Conservation (phyloP, 2,113 vertebrate species). For the Colistium nudipinnis region DNA sequence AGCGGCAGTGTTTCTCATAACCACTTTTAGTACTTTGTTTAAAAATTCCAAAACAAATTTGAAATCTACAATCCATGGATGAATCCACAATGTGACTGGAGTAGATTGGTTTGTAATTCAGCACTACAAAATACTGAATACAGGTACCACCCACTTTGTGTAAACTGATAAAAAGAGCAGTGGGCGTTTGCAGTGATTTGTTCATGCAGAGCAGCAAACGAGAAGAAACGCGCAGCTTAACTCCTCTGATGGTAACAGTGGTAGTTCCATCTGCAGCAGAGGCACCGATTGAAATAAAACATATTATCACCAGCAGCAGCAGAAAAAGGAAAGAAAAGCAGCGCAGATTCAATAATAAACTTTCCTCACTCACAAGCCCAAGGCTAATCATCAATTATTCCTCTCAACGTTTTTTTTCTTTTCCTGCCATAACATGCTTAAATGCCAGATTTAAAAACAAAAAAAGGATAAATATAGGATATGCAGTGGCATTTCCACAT, state of each 20-base stretch:
- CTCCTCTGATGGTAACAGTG: neutral
- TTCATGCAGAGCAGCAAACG: slow-evolving; percentile 31
- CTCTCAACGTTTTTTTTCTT: no score
- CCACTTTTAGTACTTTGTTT: slow-evolving; percentile 26
- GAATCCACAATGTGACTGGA: slow-evolving; percentile 16
- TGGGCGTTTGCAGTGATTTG: slow-evolving; percentile 8
- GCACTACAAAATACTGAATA: slow-evolving; percentile 22
- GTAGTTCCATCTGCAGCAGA: neutral
- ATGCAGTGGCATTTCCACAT: no score
- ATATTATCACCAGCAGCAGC: slow-evolving; percentile 7
- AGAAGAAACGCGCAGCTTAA: neutral
- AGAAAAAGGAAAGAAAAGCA: neutral
- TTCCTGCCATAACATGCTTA: slow-evolving; percentile 1
- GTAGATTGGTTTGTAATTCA: slow-evolving; percentile 9
- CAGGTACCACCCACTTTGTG: slow-evolving; percentile 1
- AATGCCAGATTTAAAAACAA: slow-evolving; percentile 1
- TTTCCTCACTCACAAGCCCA: no score
- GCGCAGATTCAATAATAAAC: neutral
- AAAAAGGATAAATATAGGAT: no score
- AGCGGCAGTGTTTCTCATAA: slow-evolving; percentile 40
- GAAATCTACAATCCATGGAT: neutral
- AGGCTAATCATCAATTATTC: no score
- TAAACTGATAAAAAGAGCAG: slow-evolving; percentile 15
- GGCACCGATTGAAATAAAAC: neutral
- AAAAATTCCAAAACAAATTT: neutral